phyloP scores from a whole-genome alignment of 2,113 vertebrate genomes.

The Chamaea fasciata region DNA sequence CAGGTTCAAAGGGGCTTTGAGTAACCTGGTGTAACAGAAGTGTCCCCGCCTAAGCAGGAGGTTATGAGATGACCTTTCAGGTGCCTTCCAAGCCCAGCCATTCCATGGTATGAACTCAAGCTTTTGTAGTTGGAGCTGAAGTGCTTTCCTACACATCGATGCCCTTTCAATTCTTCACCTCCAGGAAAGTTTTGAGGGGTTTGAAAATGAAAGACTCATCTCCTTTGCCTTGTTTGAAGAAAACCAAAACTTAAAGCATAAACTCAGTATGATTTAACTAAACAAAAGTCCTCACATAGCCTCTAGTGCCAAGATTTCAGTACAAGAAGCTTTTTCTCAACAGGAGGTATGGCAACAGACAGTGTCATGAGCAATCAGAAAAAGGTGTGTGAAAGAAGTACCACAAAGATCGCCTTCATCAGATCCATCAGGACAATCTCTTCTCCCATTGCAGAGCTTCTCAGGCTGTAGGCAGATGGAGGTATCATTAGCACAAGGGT shows the following conservation, averaged over 20 bases:
- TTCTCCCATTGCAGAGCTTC: constrained; percentile 92
- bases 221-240: neutral
- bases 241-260: neutral
- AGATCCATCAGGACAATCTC: constrained; percentile 91
- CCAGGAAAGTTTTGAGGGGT: neutral
- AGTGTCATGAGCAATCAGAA: neutral
- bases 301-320: neutral
- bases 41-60: neutral
- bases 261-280: neutral
- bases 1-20: neutral
- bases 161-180: neutral
- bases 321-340: neutral
- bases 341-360: neutral
- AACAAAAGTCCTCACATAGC: neutral
- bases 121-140: neutral
- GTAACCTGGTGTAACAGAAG: neutral
- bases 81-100: neutral
- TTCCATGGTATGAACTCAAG: neutral
- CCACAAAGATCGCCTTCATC: constrained; percentile 95
- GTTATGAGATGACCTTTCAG: accelerated
- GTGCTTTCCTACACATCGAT: neutral
- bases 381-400: constrained; percentile 65
- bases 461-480: constrained; percentile 90
- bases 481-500: constrained; percentile 92
- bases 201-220: neutral